Base-by-base conservation (phyloP, 2,797 vertebrate species). In the Microtus agrestis region DNA sequence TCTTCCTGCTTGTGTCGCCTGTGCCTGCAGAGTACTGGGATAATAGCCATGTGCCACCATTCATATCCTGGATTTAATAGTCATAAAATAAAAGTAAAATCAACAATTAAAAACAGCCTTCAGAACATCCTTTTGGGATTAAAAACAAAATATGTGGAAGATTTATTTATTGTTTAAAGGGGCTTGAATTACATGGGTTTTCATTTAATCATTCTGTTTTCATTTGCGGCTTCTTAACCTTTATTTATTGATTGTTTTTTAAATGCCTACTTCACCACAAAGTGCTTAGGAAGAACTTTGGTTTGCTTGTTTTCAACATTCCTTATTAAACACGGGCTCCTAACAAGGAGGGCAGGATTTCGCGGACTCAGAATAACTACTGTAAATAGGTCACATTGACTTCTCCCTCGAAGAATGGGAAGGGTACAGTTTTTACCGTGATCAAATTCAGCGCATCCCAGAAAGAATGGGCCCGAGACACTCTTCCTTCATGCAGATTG, bases 281-380 rank as follows among this genome's bases (percentile, higher is more conserved):
- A 85, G 40, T 43, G 23, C n/a, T 89, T 65, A 65, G 40, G 43
- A 65, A 73, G 54, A 67, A 13, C 51, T 86, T 74, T 23, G 31
- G 17, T 76, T 76, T 91, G 63, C 59, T 87, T 80, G 13, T 34
- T 91, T 80, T 89, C 37, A 89, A 80, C 54, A 87, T 93, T 91
- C 23, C 56, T 76, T 77, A 67, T 51, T 82, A 91, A 7, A 76
- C 40, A 46, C 69, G 37, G 34, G 71, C 79, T 94, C 40, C 31
- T 91, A 86, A 77, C 29, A 71, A 88, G 93, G 59, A 86, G 37
- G 34, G 23, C 31, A 40, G 59, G 54, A 65, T 27, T 93, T 96
- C 85, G 87, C 87, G 90, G 93, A 97, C 78, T 91, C 93, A 93
- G 56, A 94, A 91, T 92, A 84, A 81, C 93, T 91, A 61, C 37